Conservation (phyloP, 2,113 vertebrate species). For the Eulemur macaco region DNA sequence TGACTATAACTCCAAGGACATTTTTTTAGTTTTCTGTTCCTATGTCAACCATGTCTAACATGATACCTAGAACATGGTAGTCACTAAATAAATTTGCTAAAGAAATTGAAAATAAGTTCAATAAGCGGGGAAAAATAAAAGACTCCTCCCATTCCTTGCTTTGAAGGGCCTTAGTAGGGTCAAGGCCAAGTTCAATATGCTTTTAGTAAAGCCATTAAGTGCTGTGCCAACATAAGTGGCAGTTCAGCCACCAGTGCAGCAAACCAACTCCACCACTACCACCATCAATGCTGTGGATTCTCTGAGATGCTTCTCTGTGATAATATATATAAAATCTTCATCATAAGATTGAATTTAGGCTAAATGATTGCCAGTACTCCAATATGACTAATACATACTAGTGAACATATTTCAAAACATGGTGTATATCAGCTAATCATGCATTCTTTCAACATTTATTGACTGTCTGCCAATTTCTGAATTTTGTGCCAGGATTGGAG, state of each 20-base stretch:
- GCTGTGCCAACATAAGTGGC: background rate
- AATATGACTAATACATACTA: background rate
- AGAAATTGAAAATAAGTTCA: background rate
- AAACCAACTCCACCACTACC: fast-evolving
- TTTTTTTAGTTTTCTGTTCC: background rate
- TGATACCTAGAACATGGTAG: background rate
- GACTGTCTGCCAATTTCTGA: background rate
- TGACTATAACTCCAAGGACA: background rate
- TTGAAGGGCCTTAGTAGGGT: background rate
- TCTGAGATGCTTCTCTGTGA: background rate
- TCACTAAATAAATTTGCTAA: background rate
- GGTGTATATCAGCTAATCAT: background rate
- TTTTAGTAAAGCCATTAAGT: background rate
- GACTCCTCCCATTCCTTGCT: background rate
- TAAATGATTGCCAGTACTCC: background rate
- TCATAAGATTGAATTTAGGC: background rate
- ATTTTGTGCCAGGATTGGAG: background rate
- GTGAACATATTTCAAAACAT: background rate
- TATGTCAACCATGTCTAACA: background rate
- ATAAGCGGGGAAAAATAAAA: background rate
- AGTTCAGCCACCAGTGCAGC: fast-evolving
- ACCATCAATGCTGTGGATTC: fast-evolving
- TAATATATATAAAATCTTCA: background rate
- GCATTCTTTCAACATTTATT: background rate
- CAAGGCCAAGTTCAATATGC: background rate